Evolutionary conservation across 2,888 invertebrate genomes (phyloP).

Genomic region (Meiosimyza decipiens): DNA sequence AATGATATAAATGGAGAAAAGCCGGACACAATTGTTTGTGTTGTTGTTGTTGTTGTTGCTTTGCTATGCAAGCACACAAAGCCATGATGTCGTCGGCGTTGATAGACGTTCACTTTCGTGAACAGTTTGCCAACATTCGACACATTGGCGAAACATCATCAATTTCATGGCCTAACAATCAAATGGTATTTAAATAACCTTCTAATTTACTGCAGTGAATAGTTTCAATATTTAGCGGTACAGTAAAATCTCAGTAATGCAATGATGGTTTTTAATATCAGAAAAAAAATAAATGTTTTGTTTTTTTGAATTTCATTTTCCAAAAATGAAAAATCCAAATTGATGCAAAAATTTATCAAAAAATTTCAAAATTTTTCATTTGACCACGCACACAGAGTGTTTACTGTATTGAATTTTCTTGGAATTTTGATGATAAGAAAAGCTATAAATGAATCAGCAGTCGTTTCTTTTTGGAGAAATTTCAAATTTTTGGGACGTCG

Average conservation of each 20-base stretch:
- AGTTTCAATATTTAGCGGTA: too few relatives aligned
- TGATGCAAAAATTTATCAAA: too few relatives aligned
- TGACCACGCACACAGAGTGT: too few relatives aligned
- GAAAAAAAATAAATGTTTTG: too few relatives aligned
- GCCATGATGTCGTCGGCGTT: conserved; percentile 4
- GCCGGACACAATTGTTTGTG: neutral
- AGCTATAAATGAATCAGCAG: conserved; percentile 3
- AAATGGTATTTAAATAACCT: neutral
- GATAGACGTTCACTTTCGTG: neutral
- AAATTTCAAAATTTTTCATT: too few relatives aligned
- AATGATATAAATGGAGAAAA: neutral
- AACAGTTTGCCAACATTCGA: neutral
- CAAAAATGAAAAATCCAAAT: too few relatives aligned
- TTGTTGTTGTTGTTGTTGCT: neutral
- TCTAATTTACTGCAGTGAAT: neutral
- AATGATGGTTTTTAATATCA: too few relatives aligned
- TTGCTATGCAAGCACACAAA: neutral
- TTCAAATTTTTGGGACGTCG: too few relatives aligned
- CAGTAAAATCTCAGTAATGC: too few relatives aligned
- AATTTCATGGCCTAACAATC: neutral
- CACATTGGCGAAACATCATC: neutral
- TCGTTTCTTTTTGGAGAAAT: neutral
- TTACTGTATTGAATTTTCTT: conserved; percentile 6
- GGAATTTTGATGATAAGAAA: conserved; percentile 12
- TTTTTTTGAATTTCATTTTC: too few relatives aligned